Evolutionary conservation across 2,797 vertebrate species (phyloP), one percentile per base, ranked within the genome.

Genomic region (Chelonia mydas): DNA sequence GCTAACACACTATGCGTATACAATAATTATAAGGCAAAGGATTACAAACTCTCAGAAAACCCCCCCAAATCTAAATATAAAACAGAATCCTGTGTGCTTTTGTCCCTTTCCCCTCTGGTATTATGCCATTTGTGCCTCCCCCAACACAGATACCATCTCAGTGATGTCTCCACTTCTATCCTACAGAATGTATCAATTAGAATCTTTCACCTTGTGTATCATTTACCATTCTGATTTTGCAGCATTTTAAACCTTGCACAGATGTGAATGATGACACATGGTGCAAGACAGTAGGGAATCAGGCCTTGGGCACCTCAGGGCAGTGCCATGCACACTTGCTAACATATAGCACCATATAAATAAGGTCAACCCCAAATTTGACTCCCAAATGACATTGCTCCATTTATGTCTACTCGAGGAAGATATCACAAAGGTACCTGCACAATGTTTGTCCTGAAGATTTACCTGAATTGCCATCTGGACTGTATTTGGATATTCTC

Each of bases 11-110:
- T 12, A 59, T 6, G 27, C 12, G 1, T 31, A 59, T 59, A 59
- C 27, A 59, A 59, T 59, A 13, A 59, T 59, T 28, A 28, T 28
- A 95, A 94, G 79, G 59, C 68, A 86, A 90, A 74, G 53, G 0
- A 80, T 45, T 3, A 68, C 17, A 50, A 19, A 53, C 37, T 50
- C 6, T 2, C 11, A 88, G 11, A 13, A 31, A 59, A 17, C 0
- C 1, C 16, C 27, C 41, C n/a, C 2, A 27, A 87, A 77, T 16
- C 28, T 13, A 91, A 28, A 88, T 27, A 7, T 37, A 78, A 59
- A 94, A 84, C 37, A 61, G 1, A 37, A 15, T 41, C 2, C 83
- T 10, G 47, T 72, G 5, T 2, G 57, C 76, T 31, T 0, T 0
- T 84, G 31, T 8, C 7, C 13, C 86, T 47, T 59, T 86, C 16